Percentiles rank a stretch among this genome's conserved stretches.
phyloP scores from a whole-genome alignment of 2,888 invertebrate genomes.

The Perithous albicinctus region DNA sequence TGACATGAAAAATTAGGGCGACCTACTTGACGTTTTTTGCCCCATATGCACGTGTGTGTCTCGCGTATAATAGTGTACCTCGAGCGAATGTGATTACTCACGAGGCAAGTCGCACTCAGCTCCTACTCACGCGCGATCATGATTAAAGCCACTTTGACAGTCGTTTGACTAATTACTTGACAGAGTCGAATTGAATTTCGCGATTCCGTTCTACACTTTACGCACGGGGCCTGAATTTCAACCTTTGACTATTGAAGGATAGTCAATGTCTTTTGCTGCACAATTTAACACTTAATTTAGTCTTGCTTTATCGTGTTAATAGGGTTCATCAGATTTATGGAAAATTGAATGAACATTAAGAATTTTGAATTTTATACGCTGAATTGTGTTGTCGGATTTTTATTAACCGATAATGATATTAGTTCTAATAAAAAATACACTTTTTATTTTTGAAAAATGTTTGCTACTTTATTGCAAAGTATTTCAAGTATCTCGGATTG shows the following conservation, averaged over 20 bases:
- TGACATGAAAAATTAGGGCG: too few species aligned
- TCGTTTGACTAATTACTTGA: constrained; percentile 55
- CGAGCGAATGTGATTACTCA: constrained; percentile 63
- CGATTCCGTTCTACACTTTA: constrained; percentile 1
- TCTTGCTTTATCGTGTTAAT: too few species aligned
- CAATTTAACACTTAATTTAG: not conserved
- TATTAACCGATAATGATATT: too few species aligned
- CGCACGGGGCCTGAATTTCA: not conserved
- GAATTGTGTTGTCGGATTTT: too few species aligned
- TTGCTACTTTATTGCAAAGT: too few species aligned
- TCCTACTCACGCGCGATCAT: constrained; percentile 48
- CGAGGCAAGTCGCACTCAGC: constrained; percentile 41
- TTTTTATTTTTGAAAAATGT: too few species aligned
- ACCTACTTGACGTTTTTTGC: too few species aligned
- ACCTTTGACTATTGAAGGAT: not conserved
- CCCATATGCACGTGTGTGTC: constrained; percentile 34
- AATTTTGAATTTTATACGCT: too few species aligned
- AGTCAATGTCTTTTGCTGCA: not conserved
- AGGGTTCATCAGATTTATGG: too few species aligned
- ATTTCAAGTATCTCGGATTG: too few species aligned
- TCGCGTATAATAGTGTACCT: constrained; percentile 15
- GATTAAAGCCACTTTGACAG: constrained; percentile 63
- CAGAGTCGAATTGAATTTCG: constrained; percentile 54
- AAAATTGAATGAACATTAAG: too few species aligned
- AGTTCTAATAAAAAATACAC: too few species aligned